Evolutionary conservation across 2,113 vertebrate species (phyloP).

Genomic region (Phodopus roborovskii): DNA sequence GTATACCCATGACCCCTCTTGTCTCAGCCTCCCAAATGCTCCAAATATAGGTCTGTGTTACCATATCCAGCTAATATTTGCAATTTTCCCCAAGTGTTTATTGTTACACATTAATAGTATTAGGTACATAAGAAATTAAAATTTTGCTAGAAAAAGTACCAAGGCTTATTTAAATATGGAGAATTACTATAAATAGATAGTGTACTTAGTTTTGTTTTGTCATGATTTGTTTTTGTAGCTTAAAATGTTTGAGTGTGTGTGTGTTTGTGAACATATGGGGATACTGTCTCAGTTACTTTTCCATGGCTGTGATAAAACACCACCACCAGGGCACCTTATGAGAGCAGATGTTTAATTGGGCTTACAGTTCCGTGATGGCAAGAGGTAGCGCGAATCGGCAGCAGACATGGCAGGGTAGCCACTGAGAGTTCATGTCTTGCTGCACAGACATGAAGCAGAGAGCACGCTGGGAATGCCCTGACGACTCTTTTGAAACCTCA

Average conservation of each 20-base stretch:
- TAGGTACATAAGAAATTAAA: background rate
- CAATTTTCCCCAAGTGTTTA: background rate
- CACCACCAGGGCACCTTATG: background rate
- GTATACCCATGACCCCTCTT: too few relatives aligned
- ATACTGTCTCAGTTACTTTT: background rate
- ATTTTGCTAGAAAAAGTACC: background rate
- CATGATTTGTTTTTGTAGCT: background rate
- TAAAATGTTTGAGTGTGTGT: background rate
- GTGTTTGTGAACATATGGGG: background rate
- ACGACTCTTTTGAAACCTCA: background rate
- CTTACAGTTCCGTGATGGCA: background rate
- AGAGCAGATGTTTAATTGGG: background rate
- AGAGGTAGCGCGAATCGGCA: background rate
- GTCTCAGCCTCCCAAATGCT: background rate
- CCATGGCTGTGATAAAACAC: background rate
- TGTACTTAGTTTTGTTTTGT: background rate
- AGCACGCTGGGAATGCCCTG: background rate
- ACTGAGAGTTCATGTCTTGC: background rate
- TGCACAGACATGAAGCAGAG: background rate
- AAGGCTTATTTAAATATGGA: background rate
- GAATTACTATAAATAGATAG: background rate
- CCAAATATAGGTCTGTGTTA: background rate
- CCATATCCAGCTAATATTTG: background rate
- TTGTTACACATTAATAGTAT: background rate
- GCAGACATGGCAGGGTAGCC: background rate